These are phyloP conservation scores for Lasioglossum figueresi DNA, from an alignment of 2,888 invertebrate genomes.

Conservation along the genomic window DNA sequence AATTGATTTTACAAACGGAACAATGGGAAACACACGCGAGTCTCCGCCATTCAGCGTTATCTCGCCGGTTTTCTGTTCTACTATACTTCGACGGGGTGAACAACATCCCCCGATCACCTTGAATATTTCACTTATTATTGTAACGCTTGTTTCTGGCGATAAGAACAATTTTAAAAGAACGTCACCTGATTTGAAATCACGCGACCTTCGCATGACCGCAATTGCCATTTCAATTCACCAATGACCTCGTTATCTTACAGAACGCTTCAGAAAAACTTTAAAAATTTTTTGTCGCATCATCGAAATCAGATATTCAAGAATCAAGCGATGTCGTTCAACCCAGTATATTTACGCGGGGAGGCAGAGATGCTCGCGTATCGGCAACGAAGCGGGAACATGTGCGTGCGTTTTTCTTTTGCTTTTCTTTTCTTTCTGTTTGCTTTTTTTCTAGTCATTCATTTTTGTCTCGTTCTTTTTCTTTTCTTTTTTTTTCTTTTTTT, in stretches of 20 bases:
- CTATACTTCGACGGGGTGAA: not conserved
- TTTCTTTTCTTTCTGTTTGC: conserved; percentile 39
- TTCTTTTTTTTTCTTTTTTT: conserved; percentile 36
- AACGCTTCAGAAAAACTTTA: not conserved
- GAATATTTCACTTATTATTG: not conserved
- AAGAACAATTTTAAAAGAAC: not conserved
- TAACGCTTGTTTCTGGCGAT: not conserved
- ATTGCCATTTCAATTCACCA: not conserved
- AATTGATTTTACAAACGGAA: conserved; percentile 74
- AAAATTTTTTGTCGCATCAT: not conserved
- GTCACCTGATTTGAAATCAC: not conserved
- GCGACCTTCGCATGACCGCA: not conserved
- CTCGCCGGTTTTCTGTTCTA: not conserved
- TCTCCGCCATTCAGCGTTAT: conserved; percentile 9
- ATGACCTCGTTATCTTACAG: not conserved
- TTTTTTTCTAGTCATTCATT: conserved; percentile 21
- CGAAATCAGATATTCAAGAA: not conserved
- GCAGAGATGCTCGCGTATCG: conserved; percentile 22
- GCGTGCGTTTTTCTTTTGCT: conserved; percentile 8
- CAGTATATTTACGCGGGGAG: not conserved
- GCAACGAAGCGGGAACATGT: conserved; percentile 68
- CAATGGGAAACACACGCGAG: conserved; percentile 55
- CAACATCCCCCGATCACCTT: not conserved
- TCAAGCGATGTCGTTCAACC: not conserved
- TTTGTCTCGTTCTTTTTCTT: conserved; percentile 30